These are phyloP conservation scores for Danaus plexippus DNA, from an alignment of 1,140 invertebrate species.

Conservation along the genomic window DNA sequence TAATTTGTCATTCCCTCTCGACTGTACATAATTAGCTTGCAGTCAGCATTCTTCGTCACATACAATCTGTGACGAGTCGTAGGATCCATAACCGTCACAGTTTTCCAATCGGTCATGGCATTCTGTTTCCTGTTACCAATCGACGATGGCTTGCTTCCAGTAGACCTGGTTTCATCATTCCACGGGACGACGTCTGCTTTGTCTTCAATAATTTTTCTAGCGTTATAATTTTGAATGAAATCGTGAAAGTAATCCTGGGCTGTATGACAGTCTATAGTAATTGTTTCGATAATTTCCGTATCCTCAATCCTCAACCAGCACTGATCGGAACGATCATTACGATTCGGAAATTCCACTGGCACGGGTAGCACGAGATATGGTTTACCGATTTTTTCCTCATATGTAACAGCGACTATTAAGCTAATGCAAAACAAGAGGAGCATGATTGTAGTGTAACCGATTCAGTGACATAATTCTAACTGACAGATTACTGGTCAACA, in stretches of 20 bases:
- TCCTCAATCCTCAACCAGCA: conserved; percentile 62
- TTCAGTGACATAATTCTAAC: conserved; percentile 52
- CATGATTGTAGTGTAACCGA: conserved; percentile 41
- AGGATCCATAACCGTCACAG: conserved; percentile 51
- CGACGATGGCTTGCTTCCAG: conserved; percentile 15
- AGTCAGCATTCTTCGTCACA: conserved; percentile 43
- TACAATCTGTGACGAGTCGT: conserved; percentile 46
- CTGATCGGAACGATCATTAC: conserved; percentile 57
- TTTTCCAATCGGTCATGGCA: conserved; percentile 46
- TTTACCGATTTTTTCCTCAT: conserved; percentile 28
- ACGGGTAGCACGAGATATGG: conserved; percentile 43
- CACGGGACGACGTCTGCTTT: conserved; percentile 49
- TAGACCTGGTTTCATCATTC: conserved; percentile 36
- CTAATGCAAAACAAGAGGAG: conserved; percentile 28
- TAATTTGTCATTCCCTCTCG: conserved; percentile 57
- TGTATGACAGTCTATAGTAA: conserved; percentile 43
- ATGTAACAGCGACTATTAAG: conserved; percentile 23
- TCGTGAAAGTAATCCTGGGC: conserved; percentile 42
- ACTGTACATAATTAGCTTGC: conserved; percentile 55
- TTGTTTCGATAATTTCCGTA: conserved; percentile 43
- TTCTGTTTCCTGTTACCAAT: conserved; percentile 23
- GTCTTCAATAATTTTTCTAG: conserved; percentile 51
- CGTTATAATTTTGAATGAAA: conserved; percentile 54
- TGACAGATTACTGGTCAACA: conserved; percentile 41
- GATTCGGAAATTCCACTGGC: conserved; percentile 51